These are phyloP conservation scores for Rhinophrynus dorsalis DNA, from an alignment of 2,797 vertebrate genomes.

Conservation along the genomic window DNA sequence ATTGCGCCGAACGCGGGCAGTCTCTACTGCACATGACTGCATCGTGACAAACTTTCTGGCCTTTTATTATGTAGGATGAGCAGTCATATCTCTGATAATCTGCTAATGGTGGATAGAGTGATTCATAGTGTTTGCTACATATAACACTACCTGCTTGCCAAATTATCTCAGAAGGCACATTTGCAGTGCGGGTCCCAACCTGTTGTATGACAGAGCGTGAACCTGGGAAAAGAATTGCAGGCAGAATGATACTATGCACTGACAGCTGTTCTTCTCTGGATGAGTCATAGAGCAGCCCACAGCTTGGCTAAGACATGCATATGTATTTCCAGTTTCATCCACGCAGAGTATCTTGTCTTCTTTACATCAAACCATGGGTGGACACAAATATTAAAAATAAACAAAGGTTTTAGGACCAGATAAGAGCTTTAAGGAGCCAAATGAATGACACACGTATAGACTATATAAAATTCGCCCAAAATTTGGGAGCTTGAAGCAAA, in stretches of 20 bases:
- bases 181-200: conserved; percentile 22
- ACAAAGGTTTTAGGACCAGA: too few relatives aligned
- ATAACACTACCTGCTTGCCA: conserved; percentile 26
- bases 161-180: conserved; percentile 23
- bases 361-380: too few relatives aligned
- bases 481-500: too few relatives aligned
- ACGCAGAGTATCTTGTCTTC: too few relatives aligned
- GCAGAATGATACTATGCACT: conserved; percentile 1
- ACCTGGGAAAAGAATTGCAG: conserved; percentile 15
- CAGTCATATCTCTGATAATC: conserved; percentile 2
- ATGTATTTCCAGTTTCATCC: conserved; percentile 24
- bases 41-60: too few relatives aligned
- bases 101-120: conserved; percentile 19
- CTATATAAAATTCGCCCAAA: too few relatives aligned
- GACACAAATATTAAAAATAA: too few relatives aligned
- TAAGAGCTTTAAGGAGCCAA: too few relatives aligned
- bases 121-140: neutral
- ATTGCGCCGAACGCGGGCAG: too few relatives aligned
- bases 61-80: too few relatives aligned
- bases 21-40: too few relatives aligned
- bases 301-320: conserved; percentile 1
- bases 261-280: conserved; percentile 22
- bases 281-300: conserved; percentile 30
- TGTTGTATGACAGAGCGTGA: conserved; percentile 33
- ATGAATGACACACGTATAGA: too few relatives aligned